Evolutionary conservation across 2,113 vertebrate species (phyloP), one percentile per base, ranked within the genome.

Genomic region (Toxotes chatareus): DNA sequence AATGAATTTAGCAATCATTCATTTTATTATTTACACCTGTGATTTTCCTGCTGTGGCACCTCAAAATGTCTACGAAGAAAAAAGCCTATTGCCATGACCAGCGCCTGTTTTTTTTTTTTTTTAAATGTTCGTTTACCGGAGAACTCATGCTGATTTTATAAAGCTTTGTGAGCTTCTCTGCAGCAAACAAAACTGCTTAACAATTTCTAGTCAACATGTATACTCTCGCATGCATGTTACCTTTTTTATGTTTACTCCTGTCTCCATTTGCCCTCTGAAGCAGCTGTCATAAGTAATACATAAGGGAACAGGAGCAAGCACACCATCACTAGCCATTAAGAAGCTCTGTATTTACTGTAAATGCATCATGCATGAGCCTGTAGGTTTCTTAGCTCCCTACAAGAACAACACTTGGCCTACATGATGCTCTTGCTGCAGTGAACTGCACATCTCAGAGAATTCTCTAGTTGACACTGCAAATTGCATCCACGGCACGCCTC

Each of bases 321-420:
- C 78, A 49, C 73, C 75, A 65, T 73, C 80, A 40, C 72, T 10
- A 46, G 80, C 86, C 85, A 91, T 87, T 85, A 85, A 40, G 76
- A 84, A 63, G 47, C 66, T 42, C 68, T 59, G 72, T 85, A 87
- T 89, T 88, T 89, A 89, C 83, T 76, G 81, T 89, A 81, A 78
- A 89, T 90, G 67, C 69, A 85, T 88, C 84, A 87, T 91, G 88
- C 75, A 89, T 92, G 88, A 91, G 86, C 82, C 36, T n/a, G 49
- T 62, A 60, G 79, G 53, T 70, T 76, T 82, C 59, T 64, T 12
- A 17, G 75, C 70, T 77, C 49, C 76, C 4, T 38, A 88, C 69
- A 67, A 46, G 76, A 86, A 78, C 76, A 73, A 64, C 82, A 70
- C 71, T 78, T 66, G 82, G 51, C 79, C 70, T 88, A 82, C 80